These are phyloP conservation scores for Drosophila aff. DNA, from an alignment of 1,140 invertebrate species.

Conservation along the genomic window DNA sequence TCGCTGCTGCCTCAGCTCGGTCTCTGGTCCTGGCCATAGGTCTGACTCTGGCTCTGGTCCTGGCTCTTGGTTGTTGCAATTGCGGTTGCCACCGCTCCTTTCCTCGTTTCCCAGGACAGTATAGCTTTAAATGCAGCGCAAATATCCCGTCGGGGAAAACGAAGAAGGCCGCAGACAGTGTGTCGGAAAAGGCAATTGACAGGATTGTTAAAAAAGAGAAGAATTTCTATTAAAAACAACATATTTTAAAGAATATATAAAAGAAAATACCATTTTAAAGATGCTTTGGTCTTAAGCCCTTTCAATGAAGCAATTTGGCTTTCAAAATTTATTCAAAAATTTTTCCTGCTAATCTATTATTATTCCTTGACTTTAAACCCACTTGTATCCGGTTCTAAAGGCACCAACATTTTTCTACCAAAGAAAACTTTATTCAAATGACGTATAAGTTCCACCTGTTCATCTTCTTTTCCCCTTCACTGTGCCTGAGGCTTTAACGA, in stretches of 20 bases:
- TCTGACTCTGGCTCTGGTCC: background rate
- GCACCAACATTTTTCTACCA: background rate
- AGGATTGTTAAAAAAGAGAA: too few relatives aligned
- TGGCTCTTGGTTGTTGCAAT: constrained; percentile 19
- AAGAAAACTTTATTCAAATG: background rate
- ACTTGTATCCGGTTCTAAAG: background rate
- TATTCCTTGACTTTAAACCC: too few relatives aligned
- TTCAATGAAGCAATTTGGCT: background rate
- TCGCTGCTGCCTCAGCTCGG: constrained; percentile 19
- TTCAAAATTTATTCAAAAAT: background rate
- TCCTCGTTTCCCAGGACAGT: constrained; percentile 14
- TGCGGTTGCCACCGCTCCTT: constrained; percentile 49
- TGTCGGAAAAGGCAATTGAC: background rate
- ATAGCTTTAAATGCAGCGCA: constrained; percentile 69
- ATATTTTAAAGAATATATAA: background rate
- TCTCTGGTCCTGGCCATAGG: background rate
- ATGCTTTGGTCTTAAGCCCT: too few relatives aligned
- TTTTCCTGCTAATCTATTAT: background rate
- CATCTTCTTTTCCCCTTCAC: constrained; percentile 7
- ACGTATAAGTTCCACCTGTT: background rate
- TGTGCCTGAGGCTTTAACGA: constrained; percentile 38
- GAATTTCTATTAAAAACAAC: background rate
- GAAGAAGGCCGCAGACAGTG: constrained; percentile 47
- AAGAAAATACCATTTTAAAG: background rate
- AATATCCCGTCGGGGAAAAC: constrained; percentile 38